These are phyloP conservation scores for Hemibagrus wyckioides DNA, from an alignment of 2,113 vertebrate genomes.

Conservation along the genomic window DNA sequence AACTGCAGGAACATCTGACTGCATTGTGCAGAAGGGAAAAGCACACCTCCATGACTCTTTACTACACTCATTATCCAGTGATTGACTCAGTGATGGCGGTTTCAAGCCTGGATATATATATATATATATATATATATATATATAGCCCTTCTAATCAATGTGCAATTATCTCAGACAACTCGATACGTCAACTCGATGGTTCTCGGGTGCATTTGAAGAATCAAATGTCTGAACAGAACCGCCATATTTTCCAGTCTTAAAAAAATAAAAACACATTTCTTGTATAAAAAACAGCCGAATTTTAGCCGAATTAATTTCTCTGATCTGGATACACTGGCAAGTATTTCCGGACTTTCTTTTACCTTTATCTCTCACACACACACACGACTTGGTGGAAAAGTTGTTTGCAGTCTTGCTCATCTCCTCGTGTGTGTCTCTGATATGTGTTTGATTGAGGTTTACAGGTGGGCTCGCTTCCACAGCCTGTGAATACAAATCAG, in stretches of 20 bases:
- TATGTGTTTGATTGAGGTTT: conserved; percentile 49
- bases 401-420: conserved; percentile 29
- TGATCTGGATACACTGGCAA: not conserved
- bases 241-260: not conserved
- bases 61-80: not conserved
- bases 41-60: too few species aligned
- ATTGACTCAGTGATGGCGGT: not conserved
- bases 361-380: not conserved
- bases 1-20: too few species aligned
- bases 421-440: conserved; percentile 39
- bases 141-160: not conserved
- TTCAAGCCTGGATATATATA: not conserved
- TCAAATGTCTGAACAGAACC: not conserved
- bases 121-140: not conserved
- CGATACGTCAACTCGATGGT: not conserved
- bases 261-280: not conserved
- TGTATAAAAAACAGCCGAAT: not conserved
- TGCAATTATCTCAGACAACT: not conserved
- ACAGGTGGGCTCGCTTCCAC: conserved; percentile 19
- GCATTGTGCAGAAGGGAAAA: not conserved
- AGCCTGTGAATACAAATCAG: conserved; percentile 50
- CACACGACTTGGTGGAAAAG: conserved; percentile 28
- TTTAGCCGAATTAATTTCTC: not conserved
- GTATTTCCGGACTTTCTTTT: not conserved
- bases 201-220: not conserved